Evolutionary conservation across 2,888 invertebrate species (phyloP).

Genomic region (Plebejus argus): DNA sequence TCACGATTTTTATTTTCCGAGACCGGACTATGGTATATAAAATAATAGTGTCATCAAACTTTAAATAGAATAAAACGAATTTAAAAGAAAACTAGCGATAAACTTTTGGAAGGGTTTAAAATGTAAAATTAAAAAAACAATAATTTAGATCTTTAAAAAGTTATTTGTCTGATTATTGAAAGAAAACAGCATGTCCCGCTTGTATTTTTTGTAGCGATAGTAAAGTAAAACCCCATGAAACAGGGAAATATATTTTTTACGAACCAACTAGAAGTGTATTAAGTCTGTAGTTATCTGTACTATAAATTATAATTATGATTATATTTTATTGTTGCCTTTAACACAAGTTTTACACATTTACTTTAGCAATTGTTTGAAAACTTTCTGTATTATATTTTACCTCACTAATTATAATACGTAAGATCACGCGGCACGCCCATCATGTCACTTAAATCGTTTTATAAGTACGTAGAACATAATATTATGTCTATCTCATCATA

Average conservation of each 20-base stretch:
- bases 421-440: not conserved
- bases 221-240: not conserved
- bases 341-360: not conserved
- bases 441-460: not conserved
- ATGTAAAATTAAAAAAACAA: no score
- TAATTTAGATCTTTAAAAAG: not conserved
- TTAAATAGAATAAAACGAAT: no score
- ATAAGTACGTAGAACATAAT: not conserved
- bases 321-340: not conserved
- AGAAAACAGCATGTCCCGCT: not conserved
- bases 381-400: no score
- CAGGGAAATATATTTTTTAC: not conserved
- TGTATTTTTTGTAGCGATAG: not conserved
- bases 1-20: not conserved
- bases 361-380: not conserved
- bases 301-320: no score
- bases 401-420: not conserved
- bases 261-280: not conserved
- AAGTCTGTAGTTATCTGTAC: not conserved
- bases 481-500: not conserved
- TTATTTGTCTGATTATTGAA: not conserved
- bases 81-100: not conserved
- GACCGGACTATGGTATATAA: not conserved
- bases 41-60: no score
- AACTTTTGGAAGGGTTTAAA: no score